These are phyloP conservation scores for Varroa destructor DNA, from an alignment of 1,140 invertebrate genomes.

Conservation along the genomic window DNA sequence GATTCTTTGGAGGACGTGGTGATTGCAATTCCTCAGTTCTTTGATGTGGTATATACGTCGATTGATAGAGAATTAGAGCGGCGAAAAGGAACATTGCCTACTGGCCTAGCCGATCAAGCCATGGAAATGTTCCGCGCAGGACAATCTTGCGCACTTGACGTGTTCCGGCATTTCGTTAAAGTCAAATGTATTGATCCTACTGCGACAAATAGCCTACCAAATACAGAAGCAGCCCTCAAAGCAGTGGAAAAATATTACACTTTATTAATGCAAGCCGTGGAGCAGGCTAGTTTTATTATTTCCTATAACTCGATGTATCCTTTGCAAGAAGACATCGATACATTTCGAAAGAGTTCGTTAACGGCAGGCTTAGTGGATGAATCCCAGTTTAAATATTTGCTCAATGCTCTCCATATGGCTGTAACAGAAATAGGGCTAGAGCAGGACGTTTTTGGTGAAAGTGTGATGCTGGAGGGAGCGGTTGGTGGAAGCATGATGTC, in stretches of 20 bases:
- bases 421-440: background rate
- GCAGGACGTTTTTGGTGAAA: background rate
- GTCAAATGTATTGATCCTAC: too few species aligned
- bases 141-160: background rate
- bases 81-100: background rate
- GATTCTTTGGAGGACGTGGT: background rate
- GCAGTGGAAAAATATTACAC: constrained; percentile 15
- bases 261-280: constrained; percentile 1
- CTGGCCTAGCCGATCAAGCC: background rate
- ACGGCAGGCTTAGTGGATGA: constrained; percentile 11
- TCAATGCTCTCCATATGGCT: background rate
- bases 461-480: constrained; percentile 1
- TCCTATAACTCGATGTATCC: constrained; percentile 19
- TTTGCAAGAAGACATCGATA: constrained; percentile 4
- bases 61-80: background rate
- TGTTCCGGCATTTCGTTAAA: background rate
- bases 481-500: background rate
- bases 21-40: background rate
- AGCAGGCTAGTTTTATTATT: background rate
- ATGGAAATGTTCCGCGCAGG: background rate
- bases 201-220: background rate
- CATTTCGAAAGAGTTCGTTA: background rate
- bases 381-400: constrained; percentile 13
- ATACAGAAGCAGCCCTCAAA: background rate
- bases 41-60: background rate